A percentile compares a stretch with the other conserved stretches of the same genome.
Conservation (phyloP, 2,113 vertebrate species). For the Aegotheles bennettii region DNA sequence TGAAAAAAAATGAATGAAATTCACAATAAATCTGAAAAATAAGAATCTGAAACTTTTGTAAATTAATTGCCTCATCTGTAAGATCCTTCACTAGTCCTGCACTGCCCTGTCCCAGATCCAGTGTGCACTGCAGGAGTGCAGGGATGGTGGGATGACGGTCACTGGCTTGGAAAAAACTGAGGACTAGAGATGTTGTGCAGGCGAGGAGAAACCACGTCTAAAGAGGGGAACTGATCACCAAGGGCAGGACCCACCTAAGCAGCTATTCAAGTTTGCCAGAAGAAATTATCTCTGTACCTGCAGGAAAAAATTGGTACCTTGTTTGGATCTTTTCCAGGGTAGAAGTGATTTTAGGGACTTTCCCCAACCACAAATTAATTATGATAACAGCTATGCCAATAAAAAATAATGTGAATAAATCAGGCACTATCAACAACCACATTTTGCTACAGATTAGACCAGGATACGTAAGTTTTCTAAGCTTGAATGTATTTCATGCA, state of each 20-base stretch:
- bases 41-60: background rate
- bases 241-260: background rate
- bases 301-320: background rate
- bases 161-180: background rate
- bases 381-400: background rate
- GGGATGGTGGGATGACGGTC: too few relatives aligned
- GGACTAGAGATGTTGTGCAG: background rate
- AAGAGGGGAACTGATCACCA: background rate
- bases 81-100: background rate
- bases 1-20: background rate
- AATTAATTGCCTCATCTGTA: background rate
- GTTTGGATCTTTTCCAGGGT: background rate
- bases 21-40: background rate
- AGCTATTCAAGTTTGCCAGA: background rate
- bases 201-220: background rate
- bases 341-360: background rate
- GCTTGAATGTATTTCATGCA: background rate
- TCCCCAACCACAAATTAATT: background rate
- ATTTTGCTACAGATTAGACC: background rate
- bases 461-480: background rate
- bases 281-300: background rate
- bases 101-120: background rate
- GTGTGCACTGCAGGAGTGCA: fast-evolving
- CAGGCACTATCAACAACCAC: background rate
- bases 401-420: background rate